Conservation (phyloP, 2,797 vertebrate species). For the Graptemys geographica region DNA sequence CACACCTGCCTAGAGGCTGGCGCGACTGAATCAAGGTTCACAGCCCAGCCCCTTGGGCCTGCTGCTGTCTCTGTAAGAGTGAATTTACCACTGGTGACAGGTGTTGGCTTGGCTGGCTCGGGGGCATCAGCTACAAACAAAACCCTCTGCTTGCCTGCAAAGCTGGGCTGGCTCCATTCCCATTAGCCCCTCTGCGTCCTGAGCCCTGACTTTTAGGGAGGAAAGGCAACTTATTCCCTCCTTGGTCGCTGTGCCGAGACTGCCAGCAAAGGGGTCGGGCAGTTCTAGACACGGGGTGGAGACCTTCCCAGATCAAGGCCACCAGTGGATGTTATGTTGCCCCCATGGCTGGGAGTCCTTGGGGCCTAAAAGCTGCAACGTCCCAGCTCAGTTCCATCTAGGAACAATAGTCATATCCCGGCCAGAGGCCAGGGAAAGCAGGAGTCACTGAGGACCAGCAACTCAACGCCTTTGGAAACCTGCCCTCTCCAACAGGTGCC, state of each 20-base stretch:
- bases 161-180: too few species aligned
- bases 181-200: too few species aligned
- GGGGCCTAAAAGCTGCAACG: background rate
- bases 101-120: background rate
- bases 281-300: background rate
- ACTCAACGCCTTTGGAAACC: background rate
- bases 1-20: background rate
- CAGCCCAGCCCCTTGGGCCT: background rate
- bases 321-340: too few species aligned
- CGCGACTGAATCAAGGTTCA: background rate
- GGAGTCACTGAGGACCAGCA: background rate
- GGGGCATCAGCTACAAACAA: background rate
- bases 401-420: background rate
- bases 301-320: too few species aligned
- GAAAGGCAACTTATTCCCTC: background rate
- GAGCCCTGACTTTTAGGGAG: background rate
- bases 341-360: too few species aligned
- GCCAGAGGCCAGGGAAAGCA: too few species aligned
- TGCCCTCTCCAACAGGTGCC: too few species aligned
- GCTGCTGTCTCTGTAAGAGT: background rate
- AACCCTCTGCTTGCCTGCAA: too few species aligned
- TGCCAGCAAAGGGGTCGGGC: background rate
- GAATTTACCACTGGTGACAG: background rate
- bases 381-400: background rate
- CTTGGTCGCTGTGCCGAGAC: background rate